Evolutionary conservation across 2,888 invertebrate species (phyloP).

Genomic region (Andrena fulva): DNA sequence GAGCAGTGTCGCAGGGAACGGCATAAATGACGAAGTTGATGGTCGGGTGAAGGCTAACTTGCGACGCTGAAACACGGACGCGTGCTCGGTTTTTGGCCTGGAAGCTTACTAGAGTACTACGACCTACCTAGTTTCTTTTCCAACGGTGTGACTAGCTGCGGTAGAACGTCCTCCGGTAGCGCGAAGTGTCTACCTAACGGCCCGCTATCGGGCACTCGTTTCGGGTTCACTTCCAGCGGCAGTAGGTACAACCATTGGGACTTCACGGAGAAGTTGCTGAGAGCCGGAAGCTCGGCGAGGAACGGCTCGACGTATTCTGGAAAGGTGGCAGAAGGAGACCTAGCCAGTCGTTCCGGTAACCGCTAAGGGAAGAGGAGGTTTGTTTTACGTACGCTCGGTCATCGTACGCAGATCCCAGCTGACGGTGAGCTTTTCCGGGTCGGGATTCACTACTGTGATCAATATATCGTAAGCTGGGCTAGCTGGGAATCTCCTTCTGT

Average conservation of each 20-base stretch:
- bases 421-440: slow-evolving; percentile 89
- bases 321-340: slow-evolving; percentile 68
- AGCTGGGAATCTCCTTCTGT: slow-evolving; percentile 86
- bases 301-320: slow-evolving; percentile 93
- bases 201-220: slow-evolving; percentile 86
- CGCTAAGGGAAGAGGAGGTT: too few relatives aligned
- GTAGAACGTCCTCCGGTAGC: slow-evolving; percentile 90
- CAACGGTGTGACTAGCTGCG: slow-evolving; percentile 93
- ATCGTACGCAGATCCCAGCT: slow-evolving; percentile 90
- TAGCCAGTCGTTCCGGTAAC: too few relatives aligned
- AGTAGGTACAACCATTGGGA: slow-evolving; percentile 95
- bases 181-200: slow-evolving; percentile 87
- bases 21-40: slow-evolving; percentile 95
- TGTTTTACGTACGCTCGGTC: slow-evolving; percentile 86
- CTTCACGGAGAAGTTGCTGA: slow-evolving; percentile 93
- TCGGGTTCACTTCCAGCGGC: slow-evolving; percentile 91
- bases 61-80: slow-evolving; percentile 87
- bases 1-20: slow-evolving; percentile 90
- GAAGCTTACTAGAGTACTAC: not conserved
- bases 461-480: slow-evolving; percentile 91
- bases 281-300: slow-evolving; percentile 88
- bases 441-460: slow-evolving; percentile 93
- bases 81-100: not conserved
- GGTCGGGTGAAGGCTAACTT: slow-evolving; percentile 92
- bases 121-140: slow-evolving; percentile 90